These are phyloP conservation scores for Melanostigma gelatinosum DNA, from an alignment of 2,113 vertebrate species.

Conservation along the genomic window DNA sequence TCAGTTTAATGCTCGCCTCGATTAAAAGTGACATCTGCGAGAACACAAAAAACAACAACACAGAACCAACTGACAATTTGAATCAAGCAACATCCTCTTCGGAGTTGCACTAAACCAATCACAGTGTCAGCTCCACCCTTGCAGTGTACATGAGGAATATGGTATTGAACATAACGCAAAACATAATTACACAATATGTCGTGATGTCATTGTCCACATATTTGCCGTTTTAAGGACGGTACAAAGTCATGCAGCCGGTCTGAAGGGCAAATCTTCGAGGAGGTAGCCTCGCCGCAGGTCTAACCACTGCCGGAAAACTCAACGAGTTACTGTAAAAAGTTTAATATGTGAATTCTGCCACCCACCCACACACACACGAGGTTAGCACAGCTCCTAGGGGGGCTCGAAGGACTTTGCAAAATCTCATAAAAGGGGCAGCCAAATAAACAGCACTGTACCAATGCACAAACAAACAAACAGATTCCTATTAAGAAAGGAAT, in stretches of 20 bases:
- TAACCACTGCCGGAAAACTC: constrained; percentile 65
- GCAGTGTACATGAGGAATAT: constrained; percentile 63
- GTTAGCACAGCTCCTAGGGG: constrained; percentile 49
- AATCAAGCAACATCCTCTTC: constrained; percentile 46
- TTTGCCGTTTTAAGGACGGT: constrained; percentile 44
- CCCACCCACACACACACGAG: constrained; percentile 42
- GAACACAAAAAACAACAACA: constrained; percentile 59
- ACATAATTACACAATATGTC: constrained; percentile 63
- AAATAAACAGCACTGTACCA: constrained; percentile 71
- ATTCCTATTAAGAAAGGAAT: constrained; percentile 75
- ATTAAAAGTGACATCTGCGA: constrained; percentile 60
- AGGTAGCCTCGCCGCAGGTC: constrained; percentile 49
- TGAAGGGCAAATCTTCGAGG: constrained; percentile 47
- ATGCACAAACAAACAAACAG: constrained; percentile 78
- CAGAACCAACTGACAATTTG: constrained; percentile 44
- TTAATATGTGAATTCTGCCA: constrained; percentile 55
- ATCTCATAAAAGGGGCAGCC: constrained; percentile 71
- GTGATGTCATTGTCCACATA: constrained; percentile 67
- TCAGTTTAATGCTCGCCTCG: constrained; percentile 6
- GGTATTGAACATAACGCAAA: constrained; percentile 68
- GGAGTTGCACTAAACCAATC: constrained; percentile 38
- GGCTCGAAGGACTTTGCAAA: constrained; percentile 48
- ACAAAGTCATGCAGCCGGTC: constrained; percentile 38
- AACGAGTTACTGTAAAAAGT: constrained; percentile 59
- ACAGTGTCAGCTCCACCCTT: constrained; percentile 68